Percentiles rank a stretch among this genome's conserved stretches.
Evolutionary conservation across 2,888 invertebrate genomes (phyloP).

Genomic region (Eristalis pertinax): DNA sequence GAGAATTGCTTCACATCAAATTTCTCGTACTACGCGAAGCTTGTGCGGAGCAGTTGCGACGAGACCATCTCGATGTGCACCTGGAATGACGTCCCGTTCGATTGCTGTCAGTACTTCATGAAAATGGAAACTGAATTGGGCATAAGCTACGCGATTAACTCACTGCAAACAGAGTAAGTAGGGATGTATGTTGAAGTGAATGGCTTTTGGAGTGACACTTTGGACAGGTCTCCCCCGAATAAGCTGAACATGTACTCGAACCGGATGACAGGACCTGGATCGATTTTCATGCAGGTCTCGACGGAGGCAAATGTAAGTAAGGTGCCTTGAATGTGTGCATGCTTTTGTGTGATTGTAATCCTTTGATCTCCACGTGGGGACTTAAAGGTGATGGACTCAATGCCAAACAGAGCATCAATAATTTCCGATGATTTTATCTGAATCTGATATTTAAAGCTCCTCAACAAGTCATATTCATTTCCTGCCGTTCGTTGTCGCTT

Average conservation of each 20-base stretch:
- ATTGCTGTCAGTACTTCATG: slow-evolving; percentile 86
- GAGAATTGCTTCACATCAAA: slow-evolving; percentile 84
- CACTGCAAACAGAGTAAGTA: slow-evolving; percentile 82
- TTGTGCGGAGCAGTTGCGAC: slow-evolving; percentile 84
- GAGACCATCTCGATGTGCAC: slow-evolving; percentile 83
- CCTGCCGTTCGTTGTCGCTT: too few species aligned
- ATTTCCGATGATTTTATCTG: too few species aligned
- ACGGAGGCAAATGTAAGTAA: slow-evolving; percentile 82
- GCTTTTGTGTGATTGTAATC: too few species aligned
- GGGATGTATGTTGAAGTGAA: background rate
- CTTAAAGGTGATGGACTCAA: too few species aligned
- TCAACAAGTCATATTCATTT: too few species aligned
- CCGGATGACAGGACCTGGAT: slow-evolving; percentile 85
- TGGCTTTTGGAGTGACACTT: background rate
- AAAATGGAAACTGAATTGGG: slow-evolving; percentile 87
- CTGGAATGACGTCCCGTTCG: slow-evolving; percentile 84
- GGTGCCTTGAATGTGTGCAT: background rate
- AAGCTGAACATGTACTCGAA: slow-evolving; percentile 85
- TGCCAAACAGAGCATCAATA: too few species aligned
- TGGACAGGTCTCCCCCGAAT: slow-evolving; percentile 80
- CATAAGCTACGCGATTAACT: slow-evolving; percentile 86
- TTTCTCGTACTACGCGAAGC: slow-evolving; percentile 84
- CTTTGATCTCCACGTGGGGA: too few species aligned
- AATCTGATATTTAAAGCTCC: too few species aligned
- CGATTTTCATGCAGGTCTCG: slow-evolving; percentile 82